A percentile compares a stretch with the other conserved stretches of the same genome.
Evolutionary conservation across 2,888 invertebrate genomes (phyloP).

Genomic region (Geotrupes spiniger): DNA sequence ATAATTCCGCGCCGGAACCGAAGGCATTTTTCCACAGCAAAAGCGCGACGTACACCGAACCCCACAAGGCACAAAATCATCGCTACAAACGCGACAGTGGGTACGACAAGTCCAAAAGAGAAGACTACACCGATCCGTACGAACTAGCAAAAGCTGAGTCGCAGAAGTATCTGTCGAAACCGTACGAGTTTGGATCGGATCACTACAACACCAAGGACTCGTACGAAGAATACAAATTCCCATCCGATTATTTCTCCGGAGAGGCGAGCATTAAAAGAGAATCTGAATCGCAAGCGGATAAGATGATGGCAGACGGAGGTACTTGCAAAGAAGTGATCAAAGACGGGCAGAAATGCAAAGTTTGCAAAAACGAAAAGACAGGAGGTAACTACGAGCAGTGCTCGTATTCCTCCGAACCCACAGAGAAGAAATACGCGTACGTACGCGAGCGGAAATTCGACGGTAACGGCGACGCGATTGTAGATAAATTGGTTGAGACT

Average conservation of each 20-base stretch:
- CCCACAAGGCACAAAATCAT: constrained; percentile 32
- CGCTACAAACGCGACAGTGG: constrained; percentile 48
- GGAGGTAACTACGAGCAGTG: constrained; percentile 78
- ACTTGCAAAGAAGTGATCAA: constrained; percentile 64
- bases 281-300: constrained; percentile 62
- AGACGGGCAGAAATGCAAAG: constrained; percentile 66
- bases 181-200: constrained; percentile 53
- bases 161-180: constrained; percentile 50
- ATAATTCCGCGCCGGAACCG: constrained; percentile 52
- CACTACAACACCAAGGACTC: constrained; percentile 41
- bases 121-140: constrained; percentile 53
- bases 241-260: constrained; percentile 55
- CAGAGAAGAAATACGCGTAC: constrained; percentile 68
- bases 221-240: constrained; percentile 50
- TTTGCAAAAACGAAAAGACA: constrained; percentile 72
- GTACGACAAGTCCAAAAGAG: constrained; percentile 44
- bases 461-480: constrained; percentile 58
- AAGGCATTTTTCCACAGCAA: constrained; percentile 46
- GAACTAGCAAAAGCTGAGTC: constrained; percentile 52
- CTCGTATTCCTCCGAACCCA: constrained; percentile 71
- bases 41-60: constrained; percentile 41
- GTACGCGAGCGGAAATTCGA: constrained; percentile 63
- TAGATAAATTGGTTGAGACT: constrained; percentile 47
- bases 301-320: constrained; percentile 58
- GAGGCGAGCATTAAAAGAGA: constrained; percentile 59